Evolutionary conservation across 1,140 invertebrate genomes (phyloP).

Genomic region (Hyles euphorbiae): DNA sequence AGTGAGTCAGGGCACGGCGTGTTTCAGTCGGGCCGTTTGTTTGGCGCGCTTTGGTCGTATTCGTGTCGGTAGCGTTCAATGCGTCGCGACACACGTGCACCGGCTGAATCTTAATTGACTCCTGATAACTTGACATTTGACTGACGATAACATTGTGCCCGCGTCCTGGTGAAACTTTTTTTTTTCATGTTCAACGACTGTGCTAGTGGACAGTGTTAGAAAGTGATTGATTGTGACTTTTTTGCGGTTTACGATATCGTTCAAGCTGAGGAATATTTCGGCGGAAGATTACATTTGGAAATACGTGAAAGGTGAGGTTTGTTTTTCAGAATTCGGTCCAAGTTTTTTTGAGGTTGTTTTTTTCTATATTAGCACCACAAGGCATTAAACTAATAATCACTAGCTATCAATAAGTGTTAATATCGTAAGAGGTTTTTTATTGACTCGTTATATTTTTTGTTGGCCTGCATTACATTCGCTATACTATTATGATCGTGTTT

Average conservation of each 20-base stretch:
- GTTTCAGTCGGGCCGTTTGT: conserved; percentile 53
- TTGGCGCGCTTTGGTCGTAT: conserved; percentile 58
- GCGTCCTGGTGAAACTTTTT: conserved; percentile 26
- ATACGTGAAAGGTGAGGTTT: conserved; percentile 65
- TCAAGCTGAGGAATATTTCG: conserved; percentile 64
- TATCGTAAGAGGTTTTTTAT: no score
- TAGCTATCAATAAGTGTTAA: no score
- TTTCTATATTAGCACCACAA: not conserved
- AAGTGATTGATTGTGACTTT: conserved; percentile 51
- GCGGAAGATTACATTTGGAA: conserved; percentile 59
- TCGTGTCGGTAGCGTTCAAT: conserved; percentile 14
- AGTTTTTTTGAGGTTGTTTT: conserved; percentile 23
- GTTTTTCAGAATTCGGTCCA: conserved; percentile 46
- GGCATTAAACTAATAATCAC: not conserved
- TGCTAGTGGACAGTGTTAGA: conserved; percentile 36
- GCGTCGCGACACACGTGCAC: conserved; percentile 42
- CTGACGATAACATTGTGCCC: conserved; percentile 45
- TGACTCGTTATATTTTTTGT: no score
- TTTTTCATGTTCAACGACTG: conserved; percentile 16
- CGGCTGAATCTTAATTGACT: conserved; percentile 41
- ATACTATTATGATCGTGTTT: no score
- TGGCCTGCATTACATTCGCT: no score
- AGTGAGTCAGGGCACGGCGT: conserved; percentile 39
- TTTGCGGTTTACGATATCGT: conserved; percentile 37
- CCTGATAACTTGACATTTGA: conserved; percentile 58